phyloP scores from a whole-genome alignment of 2,113 vertebrate genomes.

The Tichodroma muraria region DNA sequence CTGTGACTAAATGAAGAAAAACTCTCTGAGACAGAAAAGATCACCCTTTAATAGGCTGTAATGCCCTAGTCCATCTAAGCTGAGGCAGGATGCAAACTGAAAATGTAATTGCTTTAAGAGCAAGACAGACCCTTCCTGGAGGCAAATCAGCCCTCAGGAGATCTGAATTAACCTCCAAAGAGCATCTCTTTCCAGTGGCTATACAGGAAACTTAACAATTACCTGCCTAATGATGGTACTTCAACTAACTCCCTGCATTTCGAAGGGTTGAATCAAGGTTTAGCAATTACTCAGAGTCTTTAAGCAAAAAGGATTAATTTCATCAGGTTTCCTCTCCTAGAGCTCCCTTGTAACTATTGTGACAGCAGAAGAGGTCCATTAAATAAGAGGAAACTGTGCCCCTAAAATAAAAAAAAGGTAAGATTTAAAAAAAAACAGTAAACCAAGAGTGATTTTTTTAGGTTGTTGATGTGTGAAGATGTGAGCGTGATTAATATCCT shows the following conservation, averaged over 20 bases:
- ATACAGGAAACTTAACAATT: not conserved
- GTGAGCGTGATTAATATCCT: not conserved
- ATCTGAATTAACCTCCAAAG: not conserved
- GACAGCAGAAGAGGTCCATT: not conserved
- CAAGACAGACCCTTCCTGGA: not conserved
- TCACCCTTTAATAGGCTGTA: not conserved
- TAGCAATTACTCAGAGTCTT: not conserved
- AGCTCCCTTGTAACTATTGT: not conserved
- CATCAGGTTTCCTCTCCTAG: not conserved
- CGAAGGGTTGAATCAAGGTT: not conserved
- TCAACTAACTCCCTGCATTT: not conserved
- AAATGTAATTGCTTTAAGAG: not conserved
- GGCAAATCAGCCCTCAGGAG: not conserved
- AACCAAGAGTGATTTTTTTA: not conserved
- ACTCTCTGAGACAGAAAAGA: not conserved
- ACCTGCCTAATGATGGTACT: not conserved
- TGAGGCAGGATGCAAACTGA: not conserved
- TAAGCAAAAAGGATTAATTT: not conserved
- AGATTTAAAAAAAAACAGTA: not conserved
- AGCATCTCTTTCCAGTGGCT: not conserved
- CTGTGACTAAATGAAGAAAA: slow-evolving; percentile 23
- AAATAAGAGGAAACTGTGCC: not conserved
- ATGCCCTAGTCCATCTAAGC: not conserved
- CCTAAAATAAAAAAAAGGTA: not conserved
- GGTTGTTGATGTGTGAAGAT: not conserved